A percentile compares a stretch with the other conserved stretches of the same genome.
These are phyloP conservation scores for Dromiciops gliroides DNA, from an alignment of 2,113 vertebrate genomes.

Conservation along the genomic window DNA sequence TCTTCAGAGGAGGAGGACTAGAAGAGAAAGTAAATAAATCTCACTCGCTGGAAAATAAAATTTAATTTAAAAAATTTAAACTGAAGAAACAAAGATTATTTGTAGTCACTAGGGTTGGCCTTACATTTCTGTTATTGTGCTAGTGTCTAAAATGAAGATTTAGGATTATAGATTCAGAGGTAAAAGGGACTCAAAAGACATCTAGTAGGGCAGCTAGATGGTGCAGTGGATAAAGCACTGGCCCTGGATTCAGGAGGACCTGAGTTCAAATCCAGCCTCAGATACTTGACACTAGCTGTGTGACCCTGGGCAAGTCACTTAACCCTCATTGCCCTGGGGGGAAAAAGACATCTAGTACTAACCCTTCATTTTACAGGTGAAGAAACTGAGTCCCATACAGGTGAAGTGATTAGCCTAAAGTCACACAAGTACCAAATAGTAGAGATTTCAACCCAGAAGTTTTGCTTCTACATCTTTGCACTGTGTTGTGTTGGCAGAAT, in stretches of 20 bases:
- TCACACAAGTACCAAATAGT: neutral
- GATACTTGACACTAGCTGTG: too few species aligned
- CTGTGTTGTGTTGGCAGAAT: neutral
- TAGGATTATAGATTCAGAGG: neutral
- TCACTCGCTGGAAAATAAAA: neutral
- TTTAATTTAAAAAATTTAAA: neutral
- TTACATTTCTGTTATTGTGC: slow-evolving; percentile 4
- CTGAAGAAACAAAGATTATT: neutral
- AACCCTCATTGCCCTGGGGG: too few species aligned
- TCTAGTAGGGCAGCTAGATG: too few species aligned
- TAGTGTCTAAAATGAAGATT: slow-evolving; percentile 23
- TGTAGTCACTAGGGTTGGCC: neutral
- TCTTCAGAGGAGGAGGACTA: neutral
- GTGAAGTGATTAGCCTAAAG: neutral
- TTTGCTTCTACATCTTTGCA: neutral
- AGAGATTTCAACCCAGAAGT: neutral
- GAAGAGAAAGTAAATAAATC: neutral
- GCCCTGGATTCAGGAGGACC: too few species aligned
- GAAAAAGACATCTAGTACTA: neutral
- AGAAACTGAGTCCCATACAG: neutral
- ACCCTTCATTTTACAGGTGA: neutral
- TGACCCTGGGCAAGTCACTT: too few species aligned
- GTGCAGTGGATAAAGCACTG: too few species aligned
- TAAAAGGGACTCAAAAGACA: neutral
- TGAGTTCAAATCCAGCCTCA: too few species aligned